Evolutionary conservation across 2,797 vertebrate genomes (phyloP).

Genomic region (Holocentrus rufus): DNA sequence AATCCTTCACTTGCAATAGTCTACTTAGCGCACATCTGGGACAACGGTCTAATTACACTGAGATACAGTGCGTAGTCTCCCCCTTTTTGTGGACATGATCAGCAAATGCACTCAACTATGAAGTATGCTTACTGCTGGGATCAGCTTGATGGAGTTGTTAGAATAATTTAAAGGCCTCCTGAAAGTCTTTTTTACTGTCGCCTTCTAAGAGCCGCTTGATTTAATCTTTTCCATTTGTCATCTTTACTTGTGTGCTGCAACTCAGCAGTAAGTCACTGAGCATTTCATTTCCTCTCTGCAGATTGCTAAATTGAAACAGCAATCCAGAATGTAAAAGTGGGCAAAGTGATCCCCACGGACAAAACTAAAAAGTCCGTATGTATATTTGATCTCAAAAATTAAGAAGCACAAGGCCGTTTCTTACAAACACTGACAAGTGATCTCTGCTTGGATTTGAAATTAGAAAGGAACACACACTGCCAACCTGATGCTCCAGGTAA

Average conservation of each 20-base stretch:
- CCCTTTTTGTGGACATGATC: constrained; percentile 41
- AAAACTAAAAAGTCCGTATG: constrained; percentile 27
- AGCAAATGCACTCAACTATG: constrained; percentile 63
- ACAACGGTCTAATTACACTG: constrained; percentile 61
- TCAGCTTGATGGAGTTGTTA: constrained; percentile 73
- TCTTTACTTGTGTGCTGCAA: constrained; percentile 65
- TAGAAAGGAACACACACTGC: constrained; percentile 23
- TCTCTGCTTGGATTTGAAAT: constrained; percentile 17
- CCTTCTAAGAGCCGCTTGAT: constrained; percentile 69
- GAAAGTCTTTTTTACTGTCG: constrained; percentile 52
- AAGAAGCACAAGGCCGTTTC: constrained; percentile 9
- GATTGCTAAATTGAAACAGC: constrained; percentile 62
- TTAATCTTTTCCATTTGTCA: constrained; percentile 81
- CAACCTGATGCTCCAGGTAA: constrained; percentile 47
- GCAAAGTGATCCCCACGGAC: constrained; percentile 29
- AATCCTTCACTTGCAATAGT: constrained; percentile 47
- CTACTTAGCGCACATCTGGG: constrained; percentile 51
- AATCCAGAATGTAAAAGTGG: constrained; percentile 39
- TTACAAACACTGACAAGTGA: neutral
- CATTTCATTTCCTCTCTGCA: constrained; percentile 64
- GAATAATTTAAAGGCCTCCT: constrained; percentile 79
- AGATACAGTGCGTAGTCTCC: constrained; percentile 23
- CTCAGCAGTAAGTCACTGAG: constrained; percentile 69
- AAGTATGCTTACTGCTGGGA: constrained; percentile 66
- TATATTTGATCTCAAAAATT: constrained; percentile 37